Percentiles rank a stretch among this genome's conserved stretches.
phyloP scores from a whole-genome alignment of 2,113 vertebrate species.

The Clinocottus analis region DNA sequence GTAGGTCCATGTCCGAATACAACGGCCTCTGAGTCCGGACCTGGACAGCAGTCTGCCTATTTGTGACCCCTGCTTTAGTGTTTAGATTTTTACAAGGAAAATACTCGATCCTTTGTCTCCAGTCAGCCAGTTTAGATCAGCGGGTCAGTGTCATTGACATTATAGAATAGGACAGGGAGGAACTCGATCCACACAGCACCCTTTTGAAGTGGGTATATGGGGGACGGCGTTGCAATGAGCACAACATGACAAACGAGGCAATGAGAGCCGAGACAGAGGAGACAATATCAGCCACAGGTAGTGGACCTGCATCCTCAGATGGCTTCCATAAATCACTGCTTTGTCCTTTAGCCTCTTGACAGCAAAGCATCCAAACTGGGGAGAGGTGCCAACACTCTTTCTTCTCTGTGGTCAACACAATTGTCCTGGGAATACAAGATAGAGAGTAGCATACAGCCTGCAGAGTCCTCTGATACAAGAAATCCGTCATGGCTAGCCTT shows the following conservation, averaged over 20 bases:
- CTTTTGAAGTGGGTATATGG: slow-evolving; percentile 87
- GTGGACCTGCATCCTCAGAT: slow-evolving; percentile 76
- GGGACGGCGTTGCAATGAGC: slow-evolving; percentile 29
- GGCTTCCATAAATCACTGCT: slow-evolving; percentile 80
- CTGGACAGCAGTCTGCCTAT: too few species aligned
- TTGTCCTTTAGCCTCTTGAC: slow-evolving; percentile 76
- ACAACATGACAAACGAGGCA: slow-evolving; percentile 85
- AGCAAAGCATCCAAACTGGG: slow-evolving; percentile 39
- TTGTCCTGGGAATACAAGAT: slow-evolving; percentile 2
- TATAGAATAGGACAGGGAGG: slow-evolving; percentile 56
- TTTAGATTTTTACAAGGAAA: slow-evolving; percentile 59
- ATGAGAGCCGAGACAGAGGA: slow-evolving; percentile 83
- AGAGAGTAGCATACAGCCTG: background rate
- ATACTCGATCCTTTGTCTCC: slow-evolving; percentile 26
- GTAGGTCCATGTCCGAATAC: too few species aligned
- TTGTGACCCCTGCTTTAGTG: too few species aligned
- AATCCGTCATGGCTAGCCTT: background rate
- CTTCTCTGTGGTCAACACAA: slow-evolving; percentile 30
- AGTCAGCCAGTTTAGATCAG: slow-evolving; percentile 53
- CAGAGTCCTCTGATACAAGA: background rate
- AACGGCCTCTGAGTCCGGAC: too few species aligned
- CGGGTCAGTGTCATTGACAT: slow-evolving; percentile 77
- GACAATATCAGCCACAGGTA: slow-evolving; percentile 75
- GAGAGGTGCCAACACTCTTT: slow-evolving; percentile 16
- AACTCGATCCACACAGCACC: slow-evolving; percentile 71